A percentile compares a stretch with the other conserved stretches of the same genome.
phyloP scores from a whole-genome alignment of 2,888 invertebrate species.

The Eristalinus aeneus region DNA sequence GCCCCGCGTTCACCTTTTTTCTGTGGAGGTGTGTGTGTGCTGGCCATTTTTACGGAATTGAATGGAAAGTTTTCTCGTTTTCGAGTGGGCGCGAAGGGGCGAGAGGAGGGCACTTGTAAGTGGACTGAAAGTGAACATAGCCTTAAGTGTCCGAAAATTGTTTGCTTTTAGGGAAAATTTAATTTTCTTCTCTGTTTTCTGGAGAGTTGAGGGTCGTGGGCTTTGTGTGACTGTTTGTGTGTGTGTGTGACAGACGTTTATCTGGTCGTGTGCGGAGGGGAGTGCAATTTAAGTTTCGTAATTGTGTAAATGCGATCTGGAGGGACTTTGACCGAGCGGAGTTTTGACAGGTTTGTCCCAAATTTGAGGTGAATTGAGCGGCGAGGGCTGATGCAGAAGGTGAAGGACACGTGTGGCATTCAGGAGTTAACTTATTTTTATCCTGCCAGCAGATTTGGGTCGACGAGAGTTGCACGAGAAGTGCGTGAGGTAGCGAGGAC shows the following conservation, averaged over 20 bases:
- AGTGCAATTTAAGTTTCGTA: slow-evolving; percentile 47
- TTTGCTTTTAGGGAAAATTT: slow-evolving; percentile 42
- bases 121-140: slow-evolving; percentile 35
- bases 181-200: slow-evolving; percentile 11
- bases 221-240: neutral
- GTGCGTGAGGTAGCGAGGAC: neutral
- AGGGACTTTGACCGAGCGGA: neutral
- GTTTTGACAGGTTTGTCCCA: neutral
- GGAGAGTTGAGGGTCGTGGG: neutral
- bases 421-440: neutral
- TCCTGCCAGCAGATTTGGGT: neutral
- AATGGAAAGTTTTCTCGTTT: neutral
- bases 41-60: neutral
- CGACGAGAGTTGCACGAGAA: neutral
- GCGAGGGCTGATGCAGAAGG: neutral
- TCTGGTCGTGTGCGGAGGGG: slow-evolving; percentile 10
- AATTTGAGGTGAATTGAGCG: neutral
- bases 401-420: neutral
- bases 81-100: neutral
- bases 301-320: slow-evolving; percentile 39
- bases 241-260: slow-evolving; percentile 35
- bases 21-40: neutral
- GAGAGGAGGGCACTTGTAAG: slow-evolving; percentile 1
- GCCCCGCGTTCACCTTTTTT: slow-evolving; percentile 16
- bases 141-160: slow-evolving; percentile 49